These are phyloP conservation scores for Xestia sexstrigata DNA, from an alignment of 2,888 invertebrate species.

Conservation along the genomic window DNA sequence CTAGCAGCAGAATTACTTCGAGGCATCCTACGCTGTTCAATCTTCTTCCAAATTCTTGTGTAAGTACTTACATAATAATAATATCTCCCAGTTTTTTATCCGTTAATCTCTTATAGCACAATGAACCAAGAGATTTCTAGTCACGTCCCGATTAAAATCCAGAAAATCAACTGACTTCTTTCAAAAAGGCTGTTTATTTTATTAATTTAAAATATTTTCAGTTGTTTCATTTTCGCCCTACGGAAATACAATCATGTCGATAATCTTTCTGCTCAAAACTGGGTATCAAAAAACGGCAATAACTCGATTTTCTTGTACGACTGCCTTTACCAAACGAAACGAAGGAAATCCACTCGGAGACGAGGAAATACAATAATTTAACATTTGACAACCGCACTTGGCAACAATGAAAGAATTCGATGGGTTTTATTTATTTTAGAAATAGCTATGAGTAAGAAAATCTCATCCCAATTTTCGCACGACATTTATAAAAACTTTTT, in stretches of 20 bases:
- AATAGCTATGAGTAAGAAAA: background rate
- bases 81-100: conserved; percentile 2
- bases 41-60: conserved; percentile 22
- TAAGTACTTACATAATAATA: background rate
- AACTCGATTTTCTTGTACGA: conserved; percentile 36
- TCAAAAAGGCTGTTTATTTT: background rate
- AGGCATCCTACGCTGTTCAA: conserved; percentile 15
- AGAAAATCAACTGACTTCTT: background rate
- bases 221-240: background rate
- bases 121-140: conserved; percentile 3
- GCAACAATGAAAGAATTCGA: background rate
- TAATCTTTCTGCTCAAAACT: conserved; percentile 17
- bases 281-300: conserved; percentile 36
- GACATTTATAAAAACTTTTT: background rate
- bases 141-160: background rate
- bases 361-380: conserved; percentile 60
- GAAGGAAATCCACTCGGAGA: conserved; percentile 50
- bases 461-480: background rate
- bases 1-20: conserved; percentile 10
- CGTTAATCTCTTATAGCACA: conserved; percentile 18
- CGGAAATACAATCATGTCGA: conserved; percentile 44
- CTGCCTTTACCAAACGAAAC: conserved; percentile 15
- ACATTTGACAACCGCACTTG: conserved; percentile 2
- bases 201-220: background rate
- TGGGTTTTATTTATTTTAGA: background rate